Evolutionary conservation across 2,797 vertebrate genomes (phyloP).

Genomic region (Synanceia verrucosa): DNA sequence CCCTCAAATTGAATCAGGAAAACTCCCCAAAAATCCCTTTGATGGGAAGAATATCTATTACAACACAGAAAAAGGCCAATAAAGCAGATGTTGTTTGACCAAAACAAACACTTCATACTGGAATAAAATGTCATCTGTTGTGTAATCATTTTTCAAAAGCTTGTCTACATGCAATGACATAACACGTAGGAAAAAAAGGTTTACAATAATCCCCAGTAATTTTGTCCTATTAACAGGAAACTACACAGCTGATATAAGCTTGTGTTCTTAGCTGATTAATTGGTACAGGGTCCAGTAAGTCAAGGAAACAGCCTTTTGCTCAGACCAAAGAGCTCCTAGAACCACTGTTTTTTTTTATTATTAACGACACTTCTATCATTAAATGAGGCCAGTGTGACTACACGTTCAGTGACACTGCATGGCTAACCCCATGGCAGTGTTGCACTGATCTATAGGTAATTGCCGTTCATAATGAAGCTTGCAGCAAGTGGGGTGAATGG

Average conservation of each 20-base stretch:
- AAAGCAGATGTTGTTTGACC: not conserved
- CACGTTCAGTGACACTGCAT: not conserved
- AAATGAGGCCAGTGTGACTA: constrained; percentile 9
- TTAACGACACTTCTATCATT: constrained; percentile 5
- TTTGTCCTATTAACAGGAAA: not conserved
- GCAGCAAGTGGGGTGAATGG: constrained; percentile 21
- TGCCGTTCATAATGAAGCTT: constrained; percentile 29
- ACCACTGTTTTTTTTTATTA: constrained; percentile 3
- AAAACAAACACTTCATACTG: too few species aligned
- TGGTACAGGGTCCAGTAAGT: not conserved
- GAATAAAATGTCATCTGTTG: not conserved
- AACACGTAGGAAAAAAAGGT: not conserved
- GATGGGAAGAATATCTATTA: too few species aligned
- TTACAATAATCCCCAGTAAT: not conserved
- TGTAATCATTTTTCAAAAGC: not conserved
- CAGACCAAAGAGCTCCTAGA: not conserved
- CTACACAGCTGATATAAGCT: too few species aligned
- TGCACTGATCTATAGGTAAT: constrained; percentile 6
- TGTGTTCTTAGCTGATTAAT: constrained; percentile 6
- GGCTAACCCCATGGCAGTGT: not conserved
- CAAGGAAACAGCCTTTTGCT: not conserved
- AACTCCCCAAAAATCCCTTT: not conserved
- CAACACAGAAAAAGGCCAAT: too few species aligned
- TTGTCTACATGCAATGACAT: not conserved
- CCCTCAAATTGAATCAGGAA: not conserved